These are phyloP conservation scores for Python bivittatus DNA, from an alignment of 2,113 vertebrate species.

Conservation along the genomic window DNA sequence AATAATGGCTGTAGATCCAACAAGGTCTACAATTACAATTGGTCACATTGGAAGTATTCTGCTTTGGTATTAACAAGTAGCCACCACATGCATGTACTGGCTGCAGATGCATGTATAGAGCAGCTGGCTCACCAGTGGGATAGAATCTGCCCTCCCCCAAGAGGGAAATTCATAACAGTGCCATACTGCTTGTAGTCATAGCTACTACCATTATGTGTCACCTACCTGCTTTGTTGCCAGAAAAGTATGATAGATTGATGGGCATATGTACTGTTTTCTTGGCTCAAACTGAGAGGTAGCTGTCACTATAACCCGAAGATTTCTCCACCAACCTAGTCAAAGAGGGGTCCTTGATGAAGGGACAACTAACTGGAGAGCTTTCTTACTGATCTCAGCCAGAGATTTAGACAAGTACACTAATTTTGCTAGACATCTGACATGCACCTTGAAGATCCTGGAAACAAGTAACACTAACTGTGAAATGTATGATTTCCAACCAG, in stretches of 20 bases:
- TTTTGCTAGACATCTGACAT: not conserved
- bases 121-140: no score
- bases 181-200: no score
- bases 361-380: not conserved
- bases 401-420: not conserved
- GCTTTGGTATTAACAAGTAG: no score
- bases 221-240: not conserved
- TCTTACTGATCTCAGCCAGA: not conserved
- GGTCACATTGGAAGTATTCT: no score
- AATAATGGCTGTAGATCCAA: no score
- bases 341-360: not conserved
- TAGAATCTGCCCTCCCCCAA: no score
- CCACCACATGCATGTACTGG: no score
- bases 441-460: not conserved
- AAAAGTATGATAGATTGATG: not conserved
- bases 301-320: not conserved
- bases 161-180: no score
- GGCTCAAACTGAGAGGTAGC: not conserved
- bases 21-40: no score
- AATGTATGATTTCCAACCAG: not conserved
- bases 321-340: not conserved
- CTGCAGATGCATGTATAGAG: no score
- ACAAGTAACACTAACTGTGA: not conserved
- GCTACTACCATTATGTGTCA: not conserved
- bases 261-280: not conserved